phyloP scores from a whole-genome alignment of 2,797 vertebrate species.

The Ptychadena robeensis region DNA sequence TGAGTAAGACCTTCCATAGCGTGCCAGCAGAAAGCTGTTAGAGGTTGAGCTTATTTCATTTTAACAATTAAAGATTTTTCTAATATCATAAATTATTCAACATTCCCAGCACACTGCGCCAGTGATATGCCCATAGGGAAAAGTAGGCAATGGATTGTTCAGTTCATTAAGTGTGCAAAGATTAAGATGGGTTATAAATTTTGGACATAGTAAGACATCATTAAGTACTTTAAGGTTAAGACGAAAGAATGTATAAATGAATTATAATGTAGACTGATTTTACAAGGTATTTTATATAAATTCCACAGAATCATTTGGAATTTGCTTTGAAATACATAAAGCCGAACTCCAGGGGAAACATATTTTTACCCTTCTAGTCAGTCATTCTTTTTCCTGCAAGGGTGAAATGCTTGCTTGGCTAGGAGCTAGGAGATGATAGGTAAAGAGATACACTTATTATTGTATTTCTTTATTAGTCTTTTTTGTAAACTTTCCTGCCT shows the following conservation, averaged over 20 bases:
- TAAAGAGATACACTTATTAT: no score
- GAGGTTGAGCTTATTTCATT: not conserved
- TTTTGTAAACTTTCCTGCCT: no score
- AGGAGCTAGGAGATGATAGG: no score
- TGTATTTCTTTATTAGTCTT: no score
- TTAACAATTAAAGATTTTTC: not conserved
- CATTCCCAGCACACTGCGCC: not conserved
- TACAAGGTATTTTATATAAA: not conserved
- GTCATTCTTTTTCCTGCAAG: no score
- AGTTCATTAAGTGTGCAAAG: conserved; percentile 1
- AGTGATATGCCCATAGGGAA: not conserved
- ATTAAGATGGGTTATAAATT: not conserved
- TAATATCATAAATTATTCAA: conserved; percentile 3
- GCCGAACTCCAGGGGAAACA: no score
- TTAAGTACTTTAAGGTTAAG: not conserved
- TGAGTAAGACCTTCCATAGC: not conserved
- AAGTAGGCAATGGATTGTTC: not conserved
- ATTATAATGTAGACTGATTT: not conserved
- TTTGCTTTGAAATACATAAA: not conserved
- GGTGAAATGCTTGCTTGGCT: no score
- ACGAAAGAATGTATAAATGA: not conserved
- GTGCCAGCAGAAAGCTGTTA: conserved; percentile 1
- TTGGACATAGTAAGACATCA: not conserved
- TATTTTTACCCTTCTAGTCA: no score
- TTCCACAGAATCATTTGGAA: not conserved